phyloP scores from a whole-genome alignment of 2,113 vertebrate genomes.

The Melanocharis versteri region DNA sequence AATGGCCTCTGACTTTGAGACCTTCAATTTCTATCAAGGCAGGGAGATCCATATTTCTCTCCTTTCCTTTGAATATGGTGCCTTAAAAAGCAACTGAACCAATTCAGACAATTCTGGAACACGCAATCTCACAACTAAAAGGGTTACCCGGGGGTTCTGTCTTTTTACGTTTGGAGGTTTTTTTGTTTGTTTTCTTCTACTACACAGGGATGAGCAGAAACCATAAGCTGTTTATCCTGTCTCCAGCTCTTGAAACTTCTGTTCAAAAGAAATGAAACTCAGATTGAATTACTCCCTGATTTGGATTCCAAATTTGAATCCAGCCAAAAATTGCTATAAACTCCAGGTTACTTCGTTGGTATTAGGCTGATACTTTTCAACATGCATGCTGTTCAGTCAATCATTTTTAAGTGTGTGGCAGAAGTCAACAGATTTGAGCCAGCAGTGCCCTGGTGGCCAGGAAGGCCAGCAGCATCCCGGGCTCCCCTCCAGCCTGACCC shows the following conservation, averaged over 20 bases:
- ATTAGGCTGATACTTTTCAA: not conserved
- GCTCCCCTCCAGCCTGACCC: not conserved
- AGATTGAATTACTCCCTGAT: not conserved
- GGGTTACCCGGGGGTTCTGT: fast-evolving
- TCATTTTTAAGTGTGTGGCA: not conserved
- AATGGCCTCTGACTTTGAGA: not conserved
- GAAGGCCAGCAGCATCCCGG: not conserved
- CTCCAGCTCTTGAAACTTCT: not conserved
- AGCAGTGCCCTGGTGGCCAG: not conserved
- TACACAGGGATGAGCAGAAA: not conserved
- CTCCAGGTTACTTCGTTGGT: not conserved
- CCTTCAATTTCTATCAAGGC: not conserved
- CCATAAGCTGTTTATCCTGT: not conserved
- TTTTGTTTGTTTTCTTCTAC: not conserved
- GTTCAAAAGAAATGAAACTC: not conserved
- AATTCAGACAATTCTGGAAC: not conserved
- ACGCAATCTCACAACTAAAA: not conserved
- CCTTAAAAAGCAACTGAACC: not conserved
- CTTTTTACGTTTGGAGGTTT: too few species aligned
- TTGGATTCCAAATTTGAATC: not conserved
- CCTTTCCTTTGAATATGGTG: not conserved
- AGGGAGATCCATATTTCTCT: not conserved
- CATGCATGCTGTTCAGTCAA: not conserved
- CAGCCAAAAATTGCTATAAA: not conserved
- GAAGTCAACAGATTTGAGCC: not conserved